Evolutionary conservation across 2,888 invertebrate species (phyloP), one percentile per base, ranked within the genome.

Genomic region (Coenonympha arcania): DNA sequence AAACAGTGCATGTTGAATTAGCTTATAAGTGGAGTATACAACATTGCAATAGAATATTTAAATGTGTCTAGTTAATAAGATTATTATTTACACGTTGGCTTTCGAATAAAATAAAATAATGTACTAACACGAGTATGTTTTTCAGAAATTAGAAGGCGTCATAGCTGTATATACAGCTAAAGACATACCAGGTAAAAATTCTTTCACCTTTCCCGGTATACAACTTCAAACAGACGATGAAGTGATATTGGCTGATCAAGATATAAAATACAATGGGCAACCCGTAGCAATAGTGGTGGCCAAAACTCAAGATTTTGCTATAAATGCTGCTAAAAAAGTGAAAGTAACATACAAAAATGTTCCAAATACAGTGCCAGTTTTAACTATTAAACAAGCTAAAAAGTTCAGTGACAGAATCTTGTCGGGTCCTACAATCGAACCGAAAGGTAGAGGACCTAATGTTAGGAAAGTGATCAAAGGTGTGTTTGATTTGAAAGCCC

Each of bases 231-330:
- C 75, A 0, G 71, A 76, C 11, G 68, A 79, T 2, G 89, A 89
- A 65, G 83, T 88, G 59, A 78, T 89, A 36, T 76, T 89, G 19
- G 89, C 88, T 15, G 84, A 83, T 28, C 80, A 77, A 2, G 68
- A 79, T 13, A 87, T 93, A 0, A 70, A 81, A 47, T 92, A 87
- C 65, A 89, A 89, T 54, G 90, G 92, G 0, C 93, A 93, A 68
- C 89, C 92, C 0, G 71, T 93, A 6, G 93, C 92, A 0, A 80
- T 93, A 11, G 76, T 93, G 0, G 89, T 90, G 0, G 93, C 93
- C 2, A 78, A 69, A n/a, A 83, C 78, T 1, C 85, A 89, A 54
- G 74, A 76, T 5, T 58, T 88, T 5, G 91, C 92, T 0, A 79
- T 82, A 6, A 66, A 76, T 42, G 90, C 88, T 0, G 90, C 89